Evolutionary conservation across 2,888 invertebrate species (phyloP).

Genomic region (Aphodius granarius): DNA sequence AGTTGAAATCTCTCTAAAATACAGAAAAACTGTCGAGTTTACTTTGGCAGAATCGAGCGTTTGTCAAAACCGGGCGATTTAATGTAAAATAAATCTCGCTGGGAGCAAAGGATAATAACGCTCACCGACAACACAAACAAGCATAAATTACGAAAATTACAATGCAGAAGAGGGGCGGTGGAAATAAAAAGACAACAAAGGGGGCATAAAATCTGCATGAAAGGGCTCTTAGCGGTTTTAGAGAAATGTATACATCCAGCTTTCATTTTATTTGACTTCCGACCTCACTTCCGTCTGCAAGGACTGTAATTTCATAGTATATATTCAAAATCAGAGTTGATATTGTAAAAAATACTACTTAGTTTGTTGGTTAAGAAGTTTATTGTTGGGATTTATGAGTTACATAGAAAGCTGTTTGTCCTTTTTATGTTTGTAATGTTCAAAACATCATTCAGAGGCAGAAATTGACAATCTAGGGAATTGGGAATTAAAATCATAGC

Average conservation of each 20-base stretch:
- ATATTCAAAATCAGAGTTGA: no score
- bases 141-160: not conserved
- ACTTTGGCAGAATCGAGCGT: not conserved
- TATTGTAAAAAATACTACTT: no score
- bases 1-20: no score
- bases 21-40: not conserved
- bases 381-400: no score
- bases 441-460: no score
- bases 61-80: not conserved
- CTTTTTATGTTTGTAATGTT: no score
- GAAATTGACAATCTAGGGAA: no score
- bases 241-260: not conserved
- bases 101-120: not conserved
- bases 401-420: no score
- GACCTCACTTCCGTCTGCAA: not conserved
- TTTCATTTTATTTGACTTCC: not conserved
- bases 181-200: not conserved
- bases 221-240: not conserved
- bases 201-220: not conserved
- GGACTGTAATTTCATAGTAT: not conserved
- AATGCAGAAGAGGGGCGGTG: not conserved
- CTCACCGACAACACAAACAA: not conserved
- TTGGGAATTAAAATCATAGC: no score
- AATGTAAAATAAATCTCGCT: not conserved
- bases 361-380: no score